Percentiles rank a stretch among this genome's conserved stretches.
phyloP scores from a whole-genome alignment of 2,888 invertebrate species.

The Tetheella fluctuosa region DNA sequence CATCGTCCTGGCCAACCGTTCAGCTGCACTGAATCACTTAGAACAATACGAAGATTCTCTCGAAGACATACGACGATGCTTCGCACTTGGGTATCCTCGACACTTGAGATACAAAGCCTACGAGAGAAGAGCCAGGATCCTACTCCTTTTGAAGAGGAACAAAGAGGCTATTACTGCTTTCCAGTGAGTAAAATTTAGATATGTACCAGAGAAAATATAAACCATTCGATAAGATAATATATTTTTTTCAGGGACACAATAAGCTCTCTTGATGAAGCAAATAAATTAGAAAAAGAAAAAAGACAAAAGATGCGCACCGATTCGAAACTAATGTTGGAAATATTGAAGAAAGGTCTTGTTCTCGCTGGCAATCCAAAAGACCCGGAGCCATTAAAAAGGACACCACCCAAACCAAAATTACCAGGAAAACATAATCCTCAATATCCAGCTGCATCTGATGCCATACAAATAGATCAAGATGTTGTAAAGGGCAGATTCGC shows the following conservation, averaged over 20 bases:
- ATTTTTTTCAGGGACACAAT: conserved; percentile 83
- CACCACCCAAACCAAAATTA: conserved; percentile 69
- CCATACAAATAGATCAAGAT: conserved; percentile 86
- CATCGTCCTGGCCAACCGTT: conserved; percentile 90
- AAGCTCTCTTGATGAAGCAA: conserved; percentile 87
- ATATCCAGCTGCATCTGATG: conserved; percentile 85
- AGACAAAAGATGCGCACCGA: conserved; percentile 86
- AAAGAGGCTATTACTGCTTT: conserved; percentile 86
- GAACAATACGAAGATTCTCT: conserved; percentile 87
- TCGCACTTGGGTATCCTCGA: conserved; percentile 87
- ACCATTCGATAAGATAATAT: background rate
- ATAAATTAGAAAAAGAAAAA: conserved; percentile 84
- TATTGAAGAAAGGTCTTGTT: conserved; percentile 85
- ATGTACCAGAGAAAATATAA: background rate
- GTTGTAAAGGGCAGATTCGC: conserved; percentile 89
- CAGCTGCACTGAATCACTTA: conserved; percentile 90
- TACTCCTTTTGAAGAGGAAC: conserved; percentile 87
- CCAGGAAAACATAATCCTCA: conserved; percentile 69
- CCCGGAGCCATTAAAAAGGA: conserved; percentile 63
- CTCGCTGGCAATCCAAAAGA: conserved; percentile 71
- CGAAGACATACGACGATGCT: conserved; percentile 88
- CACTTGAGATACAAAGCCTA: conserved; percentile 90
- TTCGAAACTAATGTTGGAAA: conserved; percentile 88
- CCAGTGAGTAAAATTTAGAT: conserved; percentile 58
- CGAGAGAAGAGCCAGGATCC: conserved; percentile 89